Conservation (phyloP, 2,888 invertebrate genomes). For the Gandaritis pyraliata region DNA sequence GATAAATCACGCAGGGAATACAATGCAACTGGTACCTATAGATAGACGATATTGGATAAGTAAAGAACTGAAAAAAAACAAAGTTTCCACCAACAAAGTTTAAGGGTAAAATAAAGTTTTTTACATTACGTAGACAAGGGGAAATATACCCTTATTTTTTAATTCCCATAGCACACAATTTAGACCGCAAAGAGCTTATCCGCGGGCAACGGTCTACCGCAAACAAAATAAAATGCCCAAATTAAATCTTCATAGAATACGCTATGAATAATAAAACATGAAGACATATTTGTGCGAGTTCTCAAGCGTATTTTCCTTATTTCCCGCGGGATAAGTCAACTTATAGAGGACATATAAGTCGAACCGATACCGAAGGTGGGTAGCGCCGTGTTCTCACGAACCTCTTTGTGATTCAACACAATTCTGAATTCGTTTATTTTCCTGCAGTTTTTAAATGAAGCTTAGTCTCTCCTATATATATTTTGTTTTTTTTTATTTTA, state of each 20-base stretch:
- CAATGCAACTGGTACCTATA: conserved; percentile 34
- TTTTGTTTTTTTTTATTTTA: too few relatives aligned
- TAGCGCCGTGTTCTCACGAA: conserved; percentile 32
- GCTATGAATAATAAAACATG: conserved; percentile 66
- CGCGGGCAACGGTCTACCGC: conserved; percentile 33
- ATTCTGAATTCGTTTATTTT: not conserved
- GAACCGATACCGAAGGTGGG: conserved; percentile 58
- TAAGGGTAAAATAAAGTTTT: too few relatives aligned
- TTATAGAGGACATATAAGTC: conserved; percentile 79
- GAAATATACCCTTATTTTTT: conserved; percentile 12
- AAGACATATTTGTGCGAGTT: conserved; percentile 73
- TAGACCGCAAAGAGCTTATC: conserved; percentile 24
- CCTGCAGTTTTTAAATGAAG: not conserved
- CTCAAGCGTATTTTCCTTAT: conserved; percentile 77
- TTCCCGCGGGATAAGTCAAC: conserved; percentile 79
- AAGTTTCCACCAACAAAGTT: too few relatives aligned
- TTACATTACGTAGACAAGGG: not conserved
- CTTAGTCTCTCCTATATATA: too few relatives aligned
- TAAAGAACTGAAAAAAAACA: too few relatives aligned
- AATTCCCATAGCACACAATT: conserved; percentile 9
- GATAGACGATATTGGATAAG: not conserved
- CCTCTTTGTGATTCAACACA: conserved; percentile 13
- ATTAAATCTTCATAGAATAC: conserved; percentile 58
- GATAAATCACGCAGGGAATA: conserved; percentile 39
- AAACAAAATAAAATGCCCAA: conserved; percentile 46